Conservation (phyloP, 2,797 vertebrate species). For the Helostoma temminkii region DNA sequence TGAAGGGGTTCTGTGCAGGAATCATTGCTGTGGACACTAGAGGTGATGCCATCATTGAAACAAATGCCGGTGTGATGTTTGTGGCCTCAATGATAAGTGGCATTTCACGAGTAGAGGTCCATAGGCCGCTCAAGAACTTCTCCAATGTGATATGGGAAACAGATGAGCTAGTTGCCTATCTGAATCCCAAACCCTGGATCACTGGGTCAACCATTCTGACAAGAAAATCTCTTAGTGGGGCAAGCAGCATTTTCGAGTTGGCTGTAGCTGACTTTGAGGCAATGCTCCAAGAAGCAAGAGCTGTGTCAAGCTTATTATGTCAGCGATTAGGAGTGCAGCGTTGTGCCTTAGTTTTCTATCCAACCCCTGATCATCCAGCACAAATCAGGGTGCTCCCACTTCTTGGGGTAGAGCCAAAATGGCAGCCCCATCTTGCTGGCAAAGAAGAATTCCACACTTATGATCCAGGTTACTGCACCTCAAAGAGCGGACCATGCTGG, state of each 20-base stretch:
- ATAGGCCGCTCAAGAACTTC: constrained; percentile 75
- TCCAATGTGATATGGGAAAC: constrained; percentile 85
- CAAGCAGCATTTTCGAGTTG: constrained; percentile 82
- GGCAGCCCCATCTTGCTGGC: constrained; percentile 75
- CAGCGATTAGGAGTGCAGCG: constrained; percentile 77
- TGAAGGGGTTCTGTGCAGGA: constrained; percentile 80
- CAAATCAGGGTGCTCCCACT: constrained; percentile 82
- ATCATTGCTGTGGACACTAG: constrained; percentile 82
- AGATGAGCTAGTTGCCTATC: constrained; percentile 81
- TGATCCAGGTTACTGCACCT: constrained; percentile 83
- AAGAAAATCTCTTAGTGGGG: constrained; percentile 75
- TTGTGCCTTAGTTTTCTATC: constrained; percentile 81
- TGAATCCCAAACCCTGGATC: constrained; percentile 83
- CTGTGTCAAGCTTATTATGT: constrained; percentile 79
- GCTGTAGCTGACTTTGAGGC: constrained; percentile 71
- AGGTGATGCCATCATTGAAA: constrained; percentile 82
- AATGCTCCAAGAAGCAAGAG: constrained; percentile 78
- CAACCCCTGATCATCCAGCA: constrained; percentile 67
- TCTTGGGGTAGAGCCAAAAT: constrained; percentile 78
- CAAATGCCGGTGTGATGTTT: constrained; percentile 85
- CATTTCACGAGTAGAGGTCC: constrained; percentile 77
- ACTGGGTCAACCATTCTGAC: constrained; percentile 82
- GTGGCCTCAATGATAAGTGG: constrained; percentile 78
- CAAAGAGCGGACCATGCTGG: constrained; percentile 81
- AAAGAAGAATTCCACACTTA: constrained; percentile 78